Evolutionary conservation across 1,140 invertebrate species (phyloP).

Genomic region (Drosophila lacertosa): DNA sequence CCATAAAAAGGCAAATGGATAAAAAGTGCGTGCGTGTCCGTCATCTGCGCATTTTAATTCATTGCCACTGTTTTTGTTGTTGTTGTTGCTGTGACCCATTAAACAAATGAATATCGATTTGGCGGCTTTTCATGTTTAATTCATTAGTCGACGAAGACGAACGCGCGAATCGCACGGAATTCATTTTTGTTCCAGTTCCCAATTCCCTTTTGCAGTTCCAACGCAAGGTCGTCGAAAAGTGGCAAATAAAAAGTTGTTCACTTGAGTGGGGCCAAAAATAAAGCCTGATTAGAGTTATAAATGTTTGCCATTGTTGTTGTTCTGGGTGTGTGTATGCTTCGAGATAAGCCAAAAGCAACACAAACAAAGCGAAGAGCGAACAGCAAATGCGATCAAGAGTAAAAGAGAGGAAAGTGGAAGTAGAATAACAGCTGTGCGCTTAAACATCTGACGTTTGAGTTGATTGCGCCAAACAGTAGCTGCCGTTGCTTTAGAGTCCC

Average conservation of each 20-base stretch:
- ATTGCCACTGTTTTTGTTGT: conserved; percentile 14
- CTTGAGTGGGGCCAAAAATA: conserved; percentile 23
- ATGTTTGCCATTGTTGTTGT: conserved; percentile 1
- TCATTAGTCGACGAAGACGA: conserved; percentile 28
- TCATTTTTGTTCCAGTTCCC: conserved; percentile 11
- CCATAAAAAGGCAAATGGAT: conserved; percentile 7
- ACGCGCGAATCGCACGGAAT: background rate
- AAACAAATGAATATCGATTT: conserved; percentile 49
- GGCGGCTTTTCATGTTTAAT: conserved; percentile 45
- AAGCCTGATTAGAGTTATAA: conserved; percentile 35
- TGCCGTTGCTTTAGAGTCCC: background rate
- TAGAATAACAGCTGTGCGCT: conserved; percentile 23
- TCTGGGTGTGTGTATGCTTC: background rate
- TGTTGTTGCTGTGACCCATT: conserved; percentile 35
- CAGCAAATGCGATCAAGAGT: too few relatives aligned
- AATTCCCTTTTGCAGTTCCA: background rate
- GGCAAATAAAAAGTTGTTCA: conserved; percentile 23
- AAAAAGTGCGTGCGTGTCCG: conserved; percentile 29
- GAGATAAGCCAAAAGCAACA: conserved; percentile 31
- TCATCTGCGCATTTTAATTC: conserved; percentile 17
- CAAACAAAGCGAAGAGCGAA: too few relatives aligned
- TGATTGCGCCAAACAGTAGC: conserved; percentile 9
- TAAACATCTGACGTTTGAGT: conserved; percentile 24
- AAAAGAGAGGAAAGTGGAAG: background rate
- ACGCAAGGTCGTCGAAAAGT: conserved; percentile 24